Evolutionary conservation across 1,140 invertebrate genomes (phyloP), one percentile per base, ranked within the genome.

Genomic region (Xylocopa sonorina): DNA sequence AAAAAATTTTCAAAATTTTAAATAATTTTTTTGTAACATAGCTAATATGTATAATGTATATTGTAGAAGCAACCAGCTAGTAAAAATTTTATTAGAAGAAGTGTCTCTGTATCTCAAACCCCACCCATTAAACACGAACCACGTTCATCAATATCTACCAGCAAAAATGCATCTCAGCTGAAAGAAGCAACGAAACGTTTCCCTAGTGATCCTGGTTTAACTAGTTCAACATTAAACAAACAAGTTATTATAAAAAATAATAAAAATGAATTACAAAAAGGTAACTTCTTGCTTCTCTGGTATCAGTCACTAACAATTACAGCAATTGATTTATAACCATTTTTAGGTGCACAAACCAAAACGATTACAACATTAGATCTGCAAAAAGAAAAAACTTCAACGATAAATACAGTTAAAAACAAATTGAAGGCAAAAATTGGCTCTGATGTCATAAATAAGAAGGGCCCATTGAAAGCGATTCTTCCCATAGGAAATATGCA

Each of bases 381-480:
- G 7, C n/a, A 43, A 16, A 48, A 74, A 29, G 83, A 80, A 60
- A 89, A 83, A 75, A 43, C 58, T 29, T 67, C 53, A 7, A 78
- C 80, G 0, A 71, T 83, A 32, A 72, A 72, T 58, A 76, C 86
- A 6, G 78, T 89, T 32, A 92, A 89, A 84, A 89, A 63, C 41
- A 92, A 90, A 83, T 75, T 92, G 0, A 91, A 90, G 57, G 88
- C 87, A 41, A 91, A 89, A 69, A 16, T 66, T 9, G 85, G 85
- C 14, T 14, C 51, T 10, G 81, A 87, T 34, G 29, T 80, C 1
- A n/a, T 82, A 21, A 78, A 57, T 50, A 92, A 90, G 71, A 92
- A 85, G 69, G 91, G 91, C n/a, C 92, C 92, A 41, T 58, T 93
- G 55, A 93, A 91, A 77, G 92, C 92, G 4, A 27, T 91, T 16